phyloP scores from a whole-genome alignment of 2,888 invertebrate genomes.

The Leucozona laternaria region DNA sequence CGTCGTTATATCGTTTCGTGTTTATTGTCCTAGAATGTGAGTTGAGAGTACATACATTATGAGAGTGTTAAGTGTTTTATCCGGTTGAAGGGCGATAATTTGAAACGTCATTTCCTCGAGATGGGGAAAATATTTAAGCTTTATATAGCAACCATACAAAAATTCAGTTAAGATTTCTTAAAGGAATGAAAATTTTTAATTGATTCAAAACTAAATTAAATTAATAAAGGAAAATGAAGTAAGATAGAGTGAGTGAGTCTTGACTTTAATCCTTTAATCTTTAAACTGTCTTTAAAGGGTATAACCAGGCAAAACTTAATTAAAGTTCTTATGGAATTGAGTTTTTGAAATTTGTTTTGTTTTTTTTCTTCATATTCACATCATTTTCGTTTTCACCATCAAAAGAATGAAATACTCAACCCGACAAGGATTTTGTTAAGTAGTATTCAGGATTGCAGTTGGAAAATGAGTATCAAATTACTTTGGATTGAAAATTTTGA shows the following conservation, averaged over 20 bases:
- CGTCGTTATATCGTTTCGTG: slow-evolving; percentile 29
- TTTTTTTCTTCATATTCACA: no score
- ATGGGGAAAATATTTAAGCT: not conserved
- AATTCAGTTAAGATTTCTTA: not conserved
- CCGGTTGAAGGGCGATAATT: slow-evolving; percentile 59
- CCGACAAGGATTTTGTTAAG: no score
- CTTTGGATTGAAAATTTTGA: no score
- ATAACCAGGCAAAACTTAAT: no score
- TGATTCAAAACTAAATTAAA: not conserved
- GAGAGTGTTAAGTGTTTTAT: slow-evolving; percentile 59
- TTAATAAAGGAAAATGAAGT: not conserved
- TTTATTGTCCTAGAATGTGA: slow-evolving; percentile 45
- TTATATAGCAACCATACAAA: not conserved
- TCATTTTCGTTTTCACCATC: no score
- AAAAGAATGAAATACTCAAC: no score
- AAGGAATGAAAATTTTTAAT: slow-evolving; percentile 3
- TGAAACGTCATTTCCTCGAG: slow-evolving; percentile 48
- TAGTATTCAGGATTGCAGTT: no score
- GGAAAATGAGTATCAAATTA: no score
- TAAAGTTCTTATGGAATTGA: no score
- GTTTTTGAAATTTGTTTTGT: no score
- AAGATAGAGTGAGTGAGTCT: not conserved
- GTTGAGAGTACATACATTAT: slow-evolving; percentile 19
- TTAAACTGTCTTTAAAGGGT: not conserved
- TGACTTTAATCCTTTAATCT: not conserved